Percentiles rank a stretch among this genome's conserved stretches.
Evolutionary conservation across 2,113 vertebrate species (phyloP).

Genomic region (Gymnocephalus cernua): DNA sequence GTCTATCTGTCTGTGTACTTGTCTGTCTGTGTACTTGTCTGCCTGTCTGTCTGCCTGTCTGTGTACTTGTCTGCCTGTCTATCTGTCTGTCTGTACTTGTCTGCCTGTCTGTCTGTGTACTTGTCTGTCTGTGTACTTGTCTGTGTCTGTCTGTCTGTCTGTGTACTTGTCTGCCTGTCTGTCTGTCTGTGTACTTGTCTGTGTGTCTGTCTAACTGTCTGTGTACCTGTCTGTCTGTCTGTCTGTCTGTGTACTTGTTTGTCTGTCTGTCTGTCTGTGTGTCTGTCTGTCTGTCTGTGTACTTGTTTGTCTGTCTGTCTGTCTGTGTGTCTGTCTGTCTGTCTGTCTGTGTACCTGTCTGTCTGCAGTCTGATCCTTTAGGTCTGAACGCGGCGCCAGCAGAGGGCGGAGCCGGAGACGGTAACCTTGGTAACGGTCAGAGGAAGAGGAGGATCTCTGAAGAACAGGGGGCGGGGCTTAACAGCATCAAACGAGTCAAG

Average conservation of each 20-base stretch:
- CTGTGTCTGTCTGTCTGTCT: neutral
- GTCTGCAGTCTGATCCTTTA: constrained; percentile 93
- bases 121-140: neutral
- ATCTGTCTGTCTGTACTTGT: too few relatives aligned
- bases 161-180: neutral
- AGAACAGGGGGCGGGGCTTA: constrained; percentile 86
- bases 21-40: too few relatives aligned
- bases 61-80: neutral
- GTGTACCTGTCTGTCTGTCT: neutral
- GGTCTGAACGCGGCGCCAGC: constrained; percentile 94
- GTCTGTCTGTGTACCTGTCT: neutral
- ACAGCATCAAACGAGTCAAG: constrained; percentile 90
- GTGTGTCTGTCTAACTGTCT: neutral
- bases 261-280: neutral
- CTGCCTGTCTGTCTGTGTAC: neutral
- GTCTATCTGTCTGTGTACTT: neutral
- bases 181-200: neutral
- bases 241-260: neutral
- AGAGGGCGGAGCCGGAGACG: constrained; percentile 83
- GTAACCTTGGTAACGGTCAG: constrained; percentile 86
- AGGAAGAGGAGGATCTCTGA: constrained; percentile 92
- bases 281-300: neutral
- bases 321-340: too few relatives aligned
- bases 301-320: too few relatives aligned
- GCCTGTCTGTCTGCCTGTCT: neutral